Evolutionary conservation across 30 jellyfish, hydroid and myxozoan species (phyloP).

Genomic region (Chironex yamaguchii): DNA sequence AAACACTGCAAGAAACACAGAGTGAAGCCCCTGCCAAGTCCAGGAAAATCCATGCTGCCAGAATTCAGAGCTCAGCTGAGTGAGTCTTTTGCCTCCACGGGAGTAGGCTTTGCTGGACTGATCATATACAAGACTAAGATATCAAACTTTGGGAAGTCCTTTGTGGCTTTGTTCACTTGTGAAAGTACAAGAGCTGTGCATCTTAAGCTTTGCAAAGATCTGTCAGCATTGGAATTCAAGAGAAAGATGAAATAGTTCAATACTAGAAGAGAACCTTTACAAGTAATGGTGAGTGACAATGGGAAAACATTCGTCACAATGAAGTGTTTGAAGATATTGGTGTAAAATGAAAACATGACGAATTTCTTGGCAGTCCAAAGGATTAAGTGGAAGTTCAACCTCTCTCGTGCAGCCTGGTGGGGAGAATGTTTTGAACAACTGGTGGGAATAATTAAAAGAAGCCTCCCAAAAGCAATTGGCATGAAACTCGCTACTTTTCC

Average conservation of each 20-base stretch:
- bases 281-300: conserved; percentile 66
- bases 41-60: conserved; percentile 58
- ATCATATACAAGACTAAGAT: too few relatives aligned
- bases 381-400: conserved; percentile 62
- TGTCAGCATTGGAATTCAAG: conserved; percentile 49
- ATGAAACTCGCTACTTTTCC: conserved; percentile 49
- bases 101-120: too few relatives aligned
- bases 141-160: too few relatives aligned
- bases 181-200: conserved; percentile 69
- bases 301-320: conserved; percentile 51
- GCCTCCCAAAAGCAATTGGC: conserved; percentile 60
- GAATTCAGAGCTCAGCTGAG: conserved; percentile 61
- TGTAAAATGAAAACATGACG: conserved; percentile 37
- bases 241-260: conserved; percentile 55
- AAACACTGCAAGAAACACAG: conserved; percentile 52
- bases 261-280: conserved; percentile 59
- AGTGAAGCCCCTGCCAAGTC: conserved; percentile 57
- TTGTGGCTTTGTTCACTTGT: too few relatives aligned
- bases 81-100: too few relatives aligned
- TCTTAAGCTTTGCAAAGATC: conserved; percentile 58
- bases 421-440: conserved; percentile 16
- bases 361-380: conserved; percentile 46
- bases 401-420: conserved; percentile 70
- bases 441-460: conserved; percentile 54
- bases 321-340: conserved; percentile 63